Evolutionary conservation across 2,797 vertebrate genomes (phyloP), one percentile per base, ranked within the genome.

Genomic region (Halcyon chelicuti): DNA sequence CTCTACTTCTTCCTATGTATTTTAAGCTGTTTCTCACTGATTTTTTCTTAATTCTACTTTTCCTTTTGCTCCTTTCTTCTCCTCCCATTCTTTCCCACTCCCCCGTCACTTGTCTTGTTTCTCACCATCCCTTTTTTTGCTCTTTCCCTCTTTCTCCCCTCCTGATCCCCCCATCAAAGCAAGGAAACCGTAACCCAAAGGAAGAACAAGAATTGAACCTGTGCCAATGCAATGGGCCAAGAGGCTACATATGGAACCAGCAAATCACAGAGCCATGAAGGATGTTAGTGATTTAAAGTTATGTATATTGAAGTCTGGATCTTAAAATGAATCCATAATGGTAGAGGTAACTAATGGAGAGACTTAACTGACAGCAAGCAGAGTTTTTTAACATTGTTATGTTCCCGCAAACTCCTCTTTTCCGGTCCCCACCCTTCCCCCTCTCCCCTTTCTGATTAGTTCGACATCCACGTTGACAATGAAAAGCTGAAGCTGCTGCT

Each of bases 211-310:
- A 96, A 83, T 98, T 98, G 98, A 98, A 97, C 91, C 49, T 49
- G 96, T 97, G 98, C 98, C 98, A 98, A 96, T 19, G 58, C 68
- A 96, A 76, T 80, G 97, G 98, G 97, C 97, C 98, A 98, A 97
- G 95, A 98, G 98, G 98, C 97, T 98, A 98, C 98, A 98, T 98
- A 98, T 98, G 98, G 98, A 98, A 98, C 94, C 97, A 97, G 98
- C 98, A 98, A 98, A 98, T 98, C 98, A 98, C 85, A 96, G 94
- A 83, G 91, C 96, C 91, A 55, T 97, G 98, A 98, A 98, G 97
- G 97, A 98, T 98, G 98, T 98, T 98, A 98, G 98, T 98, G 98
- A 98, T 98, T 98, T 98, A 98, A 98, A 98, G 97, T 97, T 97
- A 98, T 98, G 97, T 98, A 97, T 97, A 97, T 93, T 97, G 97